Evolutionary conservation across 1,140 invertebrate species (phyloP), one percentile per base, ranked within the genome.

Genomic region (Bombus vancouverensis): DNA sequence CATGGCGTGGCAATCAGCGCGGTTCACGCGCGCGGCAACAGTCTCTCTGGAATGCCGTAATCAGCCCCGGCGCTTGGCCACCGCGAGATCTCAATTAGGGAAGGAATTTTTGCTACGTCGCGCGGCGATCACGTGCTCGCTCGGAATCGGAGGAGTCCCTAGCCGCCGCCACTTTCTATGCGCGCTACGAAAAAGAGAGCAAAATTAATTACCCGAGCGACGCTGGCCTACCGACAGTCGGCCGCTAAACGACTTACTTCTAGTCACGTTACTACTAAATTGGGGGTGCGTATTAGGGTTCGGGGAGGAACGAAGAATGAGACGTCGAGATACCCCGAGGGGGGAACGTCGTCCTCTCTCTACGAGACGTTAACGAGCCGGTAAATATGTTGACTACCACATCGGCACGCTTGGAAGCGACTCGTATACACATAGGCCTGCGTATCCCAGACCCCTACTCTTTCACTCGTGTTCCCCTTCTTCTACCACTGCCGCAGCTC

Each of bases 351-450:
- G 87, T 83, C 89, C 90, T 93, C 90, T 92, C 88, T 91, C 92
- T 92, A 91, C 92, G 92, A 93, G 93, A 95, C 94, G 94, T 95
- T 95, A 95, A 95, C 95, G 94, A 95, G 95, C 94, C 94, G 93
- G 95, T 95, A 95, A 95, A 95, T 95, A 95, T 95, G 95, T 95
- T 95, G 94, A 95, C 95, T 95, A 94, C 93, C 92, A 94, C 93
- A 93, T 92, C 88, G 90, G 89, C 89, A 91, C 89, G 88, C 80
- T 87, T 91, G 87, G 85, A 91, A 90, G 72, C 76, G 90, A 76
- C 82, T 82, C 88, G 79, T 87, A 86, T 84, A 86, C 81, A 66
- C 15, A 66, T 53, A 53, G 47, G 47, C 47, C 18, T 53, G 47
- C 18, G 47, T 53, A 53, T 53, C 47, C 47, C 47, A 53, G 47